Conservation (phyloP, 1,140 invertebrate genomes). For the Bombus huntii region DNA sequence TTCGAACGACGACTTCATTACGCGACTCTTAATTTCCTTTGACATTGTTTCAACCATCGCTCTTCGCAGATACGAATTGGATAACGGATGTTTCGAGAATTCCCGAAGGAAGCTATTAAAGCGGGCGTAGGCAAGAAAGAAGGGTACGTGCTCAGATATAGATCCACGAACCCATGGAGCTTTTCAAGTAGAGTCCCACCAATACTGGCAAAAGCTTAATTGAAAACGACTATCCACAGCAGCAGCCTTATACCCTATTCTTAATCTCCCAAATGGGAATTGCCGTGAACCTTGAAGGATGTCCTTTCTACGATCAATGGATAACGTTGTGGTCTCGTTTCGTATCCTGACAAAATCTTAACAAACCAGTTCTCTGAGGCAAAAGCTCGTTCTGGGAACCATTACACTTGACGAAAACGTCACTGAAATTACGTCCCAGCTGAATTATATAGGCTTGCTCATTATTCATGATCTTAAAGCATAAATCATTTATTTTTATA, state of each 20-base stretch:
- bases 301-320: constrained; percentile 38
- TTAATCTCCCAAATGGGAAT: constrained; percentile 58
- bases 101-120: constrained; percentile 60
- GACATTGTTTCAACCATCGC: constrained; percentile 46
- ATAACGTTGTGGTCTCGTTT: constrained; percentile 41
- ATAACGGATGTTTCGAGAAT: constrained; percentile 52
- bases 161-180: not conserved
- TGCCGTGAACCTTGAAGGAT: constrained; percentile 31
- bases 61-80: constrained; percentile 49
- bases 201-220: constrained; percentile 49
- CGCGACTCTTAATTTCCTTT: constrained; percentile 50
- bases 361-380: constrained; percentile 17
- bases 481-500: not conserved
- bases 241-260: constrained; percentile 42
- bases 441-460: not conserved
- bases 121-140: not conserved
- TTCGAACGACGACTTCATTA: constrained; percentile 24
- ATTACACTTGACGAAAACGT: not conserved
- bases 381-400: not conserved
- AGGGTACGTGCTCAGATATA: constrained; percentile 14
- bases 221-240: constrained; percentile 53
- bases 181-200: not conserved
- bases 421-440: not conserved
- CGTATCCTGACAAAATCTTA: constrained; percentile 43
- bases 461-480: not conserved